Evolutionary conservation across 2,113 vertebrate species (phyloP).

Genomic region (Rousettus leschenaultii): DNA sequence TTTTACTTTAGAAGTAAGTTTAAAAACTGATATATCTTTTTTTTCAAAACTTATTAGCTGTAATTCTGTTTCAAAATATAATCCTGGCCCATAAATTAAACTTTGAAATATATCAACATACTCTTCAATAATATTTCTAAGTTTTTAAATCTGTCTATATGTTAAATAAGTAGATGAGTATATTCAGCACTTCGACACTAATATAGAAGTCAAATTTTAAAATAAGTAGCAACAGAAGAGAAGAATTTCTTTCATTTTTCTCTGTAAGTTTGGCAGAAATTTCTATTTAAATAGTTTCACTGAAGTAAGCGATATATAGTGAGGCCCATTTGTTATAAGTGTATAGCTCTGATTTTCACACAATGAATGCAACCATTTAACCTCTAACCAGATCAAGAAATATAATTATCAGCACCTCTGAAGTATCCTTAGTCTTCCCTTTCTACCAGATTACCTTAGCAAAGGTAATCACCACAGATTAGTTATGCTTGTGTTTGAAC

Average conservation of each 20-base stretch:
- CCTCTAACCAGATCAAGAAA: background rate
- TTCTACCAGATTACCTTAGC: background rate
- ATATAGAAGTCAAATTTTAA: slow-evolving; percentile 16
- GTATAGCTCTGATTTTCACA: background rate
- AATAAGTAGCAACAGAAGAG: background rate
- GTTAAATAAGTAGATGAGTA: slow-evolving; percentile 1
- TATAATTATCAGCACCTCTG: background rate
- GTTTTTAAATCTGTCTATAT: background rate
- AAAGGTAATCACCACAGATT: background rate
- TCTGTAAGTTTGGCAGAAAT: background rate
- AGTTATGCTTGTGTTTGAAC: background rate
- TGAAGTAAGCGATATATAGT: background rate
- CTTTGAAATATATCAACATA: background rate
- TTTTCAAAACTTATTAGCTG: background rate
- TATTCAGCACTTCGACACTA: background rate
- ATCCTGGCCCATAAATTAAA: background rate
- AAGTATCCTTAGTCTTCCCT: background rate
- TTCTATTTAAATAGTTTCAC: background rate
- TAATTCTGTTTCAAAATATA: slow-evolving; percentile 41
- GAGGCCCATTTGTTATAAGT: background rate
- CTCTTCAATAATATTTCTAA: background rate
- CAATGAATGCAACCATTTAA: background rate
- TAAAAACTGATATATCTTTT: background rate
- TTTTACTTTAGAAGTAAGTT: slow-evolving; percentile 34
- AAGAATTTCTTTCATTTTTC: background rate